Base-by-base conservation (phyloP, 64 coral and sea anemone genomes). In the Pocillopora verrucosa region DNA sequence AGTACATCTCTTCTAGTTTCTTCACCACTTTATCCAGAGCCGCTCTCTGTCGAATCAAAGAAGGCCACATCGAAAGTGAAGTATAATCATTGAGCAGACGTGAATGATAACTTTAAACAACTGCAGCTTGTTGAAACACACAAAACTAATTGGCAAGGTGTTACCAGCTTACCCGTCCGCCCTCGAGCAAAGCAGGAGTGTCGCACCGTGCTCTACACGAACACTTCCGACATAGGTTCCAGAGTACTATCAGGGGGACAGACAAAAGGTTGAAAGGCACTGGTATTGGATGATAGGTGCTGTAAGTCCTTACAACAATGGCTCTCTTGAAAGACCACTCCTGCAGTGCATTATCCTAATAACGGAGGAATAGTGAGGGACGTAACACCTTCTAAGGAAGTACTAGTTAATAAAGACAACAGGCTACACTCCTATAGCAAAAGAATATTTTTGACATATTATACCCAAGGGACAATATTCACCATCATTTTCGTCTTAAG, bases 261-360 rank as follows among this genome's bases (percentile, higher is more conserved):
- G 83, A 70, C 1, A 87, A 5, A 34, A 92, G 51, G 20, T 92
- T 92, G 64, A 92, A 87, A n/a, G 90, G 90, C 14, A 87, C 90
- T 72, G 84, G 83, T 34, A 92, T 76, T 1, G 90, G 90, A 17
- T 92, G 90, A 62, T 92, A 92, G 3, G 59, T 65, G 24, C 60
- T 59, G 61, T 92, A 92, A 34, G 83, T 78, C 22, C 75, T 73
- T 13, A 92, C 80, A 15, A 83, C 87, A 19, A 72, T 92, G 25
- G 90, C 83, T 72, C 87, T 92, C 60, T 79, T 92, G 41, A 87
- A 79, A 3, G 90, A 69, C 90, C 90, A 92, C 36, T 92, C 90
- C 15, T 58, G 37, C 25, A 92, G 77, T 14, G 90, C 37, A 59
- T 92, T 92, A 68, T 92, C 61, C 90, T 92, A 14, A 79, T 73